Evolutionary conservation across 2,113 vertebrate species (phyloP).

Genomic region (Leuciscus idus): DNA sequence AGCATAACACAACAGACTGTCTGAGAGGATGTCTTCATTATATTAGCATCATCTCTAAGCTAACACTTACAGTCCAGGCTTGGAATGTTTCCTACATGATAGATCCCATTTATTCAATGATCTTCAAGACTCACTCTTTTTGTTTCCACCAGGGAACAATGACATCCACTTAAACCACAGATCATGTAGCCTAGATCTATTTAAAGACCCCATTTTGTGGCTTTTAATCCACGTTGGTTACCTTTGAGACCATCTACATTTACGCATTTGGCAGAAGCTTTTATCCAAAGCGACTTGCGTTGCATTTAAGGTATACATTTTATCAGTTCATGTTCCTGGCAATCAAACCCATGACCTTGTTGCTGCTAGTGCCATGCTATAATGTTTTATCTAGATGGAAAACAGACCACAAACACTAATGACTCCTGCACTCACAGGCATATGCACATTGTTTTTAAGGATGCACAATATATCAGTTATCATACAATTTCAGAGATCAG

Average conservation of each 20-base stretch:
- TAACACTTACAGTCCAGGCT: not conserved
- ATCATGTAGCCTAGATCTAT: conserved; percentile 18
- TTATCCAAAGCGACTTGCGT: conserved; percentile 25
- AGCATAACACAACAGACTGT: conserved; percentile 15
- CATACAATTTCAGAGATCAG: conserved; percentile 1
- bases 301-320: conserved; percentile 22
- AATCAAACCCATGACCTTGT: conserved; percentile 30
- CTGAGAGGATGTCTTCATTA: conserved; percentile 40
- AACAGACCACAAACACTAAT: not conserved
- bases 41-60: conserved; percentile 8
- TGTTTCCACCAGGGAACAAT: conserved; percentile 17
- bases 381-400: conserved; percentile 15
- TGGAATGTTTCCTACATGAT: conserved; percentile 29
- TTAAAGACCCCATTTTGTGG: conserved; percentile 30
- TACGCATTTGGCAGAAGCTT: conserved; percentile 26
- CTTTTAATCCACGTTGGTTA: conserved; percentile 32
- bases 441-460: not conserved
- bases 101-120: conserved; percentile 27
- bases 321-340: conserved; percentile 17
- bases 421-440: not conserved
- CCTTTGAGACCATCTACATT: conserved; percentile 16
- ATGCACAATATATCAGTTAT: conserved; percentile 7
- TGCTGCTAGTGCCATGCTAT: not conserved
- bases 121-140: conserved; percentile 13
- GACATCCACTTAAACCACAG: conserved; percentile 25